Conservation (phyloP, 2,113 vertebrate species). For the Phalacrocorax aristotelis region DNA sequence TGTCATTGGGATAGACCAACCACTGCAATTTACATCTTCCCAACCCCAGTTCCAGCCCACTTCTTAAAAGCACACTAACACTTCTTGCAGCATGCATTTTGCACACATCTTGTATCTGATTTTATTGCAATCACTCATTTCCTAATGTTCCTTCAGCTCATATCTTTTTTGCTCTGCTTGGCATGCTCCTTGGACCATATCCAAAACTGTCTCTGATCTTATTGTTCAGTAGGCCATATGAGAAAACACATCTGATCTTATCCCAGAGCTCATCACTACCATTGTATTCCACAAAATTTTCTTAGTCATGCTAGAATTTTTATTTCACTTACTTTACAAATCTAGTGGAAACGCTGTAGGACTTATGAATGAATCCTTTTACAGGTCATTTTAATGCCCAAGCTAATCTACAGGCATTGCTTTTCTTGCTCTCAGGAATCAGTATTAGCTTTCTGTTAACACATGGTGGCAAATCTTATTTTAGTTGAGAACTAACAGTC, state of each 20-base stretch:
- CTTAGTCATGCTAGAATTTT: background rate
- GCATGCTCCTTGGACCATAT: background rate
- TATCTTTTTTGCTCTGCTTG: background rate
- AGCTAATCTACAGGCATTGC: background rate
- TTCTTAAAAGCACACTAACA: background rate
- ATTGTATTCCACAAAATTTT: background rate
- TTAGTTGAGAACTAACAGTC: background rate
- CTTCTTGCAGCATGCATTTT: background rate
- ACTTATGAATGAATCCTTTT: background rate
- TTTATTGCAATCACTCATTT: conserved; percentile 2
- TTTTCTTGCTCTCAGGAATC: background rate
- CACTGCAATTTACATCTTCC: background rate
- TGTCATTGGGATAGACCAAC: background rate
- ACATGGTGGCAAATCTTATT: background rate
- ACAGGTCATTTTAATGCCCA: background rate
- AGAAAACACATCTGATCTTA: conserved; percentile 7
- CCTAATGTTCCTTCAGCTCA: background rate
- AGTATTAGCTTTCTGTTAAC: background rate
- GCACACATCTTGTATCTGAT: background rate
- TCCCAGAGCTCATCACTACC: background rate
- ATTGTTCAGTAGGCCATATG: background rate
- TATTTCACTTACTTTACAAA: background rate
- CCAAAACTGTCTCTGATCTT: background rate
- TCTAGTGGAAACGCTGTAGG: background rate
- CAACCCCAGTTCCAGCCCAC: background rate